Evolutionary conservation across 2,113 vertebrate genomes (phyloP).

Genomic region (rat (Rattus norvegicus)): DNA sequence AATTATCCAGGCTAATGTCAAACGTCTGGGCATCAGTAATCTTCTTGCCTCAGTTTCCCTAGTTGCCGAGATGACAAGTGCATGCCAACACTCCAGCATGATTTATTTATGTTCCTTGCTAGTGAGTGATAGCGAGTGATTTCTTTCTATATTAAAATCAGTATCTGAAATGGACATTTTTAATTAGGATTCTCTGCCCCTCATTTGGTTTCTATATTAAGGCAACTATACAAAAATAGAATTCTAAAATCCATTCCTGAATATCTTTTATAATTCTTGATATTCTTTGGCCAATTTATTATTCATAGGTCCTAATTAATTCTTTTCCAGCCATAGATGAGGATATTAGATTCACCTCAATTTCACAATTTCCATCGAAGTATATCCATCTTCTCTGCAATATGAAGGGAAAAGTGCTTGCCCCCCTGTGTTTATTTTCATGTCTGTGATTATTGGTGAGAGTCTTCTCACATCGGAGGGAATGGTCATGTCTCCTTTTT

Average conservation of each 20-base stretch:
- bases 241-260: conserved; percentile 9
- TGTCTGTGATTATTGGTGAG: not conserved
- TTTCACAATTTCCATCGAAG: not conserved
- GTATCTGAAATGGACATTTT: not conserved
- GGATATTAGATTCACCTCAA: not conserved
- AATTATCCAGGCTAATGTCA: not conserved
- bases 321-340: not conserved
- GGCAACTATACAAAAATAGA: not conserved
- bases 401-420: not conserved
- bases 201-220: conserved; percentile 13
- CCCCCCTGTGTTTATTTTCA: not conserved
- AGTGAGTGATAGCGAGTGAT: conserved; percentile 16
- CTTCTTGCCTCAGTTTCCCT: not conserved
- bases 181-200: not conserved
- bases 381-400: not conserved
- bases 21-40: not conserved
- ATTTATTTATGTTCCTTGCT: not conserved
- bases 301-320: conserved; percentile 3
- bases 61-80: no score
- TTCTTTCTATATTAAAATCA: not conserved
- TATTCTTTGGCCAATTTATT: not conserved
- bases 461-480: not conserved
- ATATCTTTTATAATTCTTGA: conserved; percentile 9
- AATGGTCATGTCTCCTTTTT: not conserved
- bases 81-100: not conserved